Conservation (phyloP, 2,113 vertebrate species). For the Pholis gunnellus region DNA sequence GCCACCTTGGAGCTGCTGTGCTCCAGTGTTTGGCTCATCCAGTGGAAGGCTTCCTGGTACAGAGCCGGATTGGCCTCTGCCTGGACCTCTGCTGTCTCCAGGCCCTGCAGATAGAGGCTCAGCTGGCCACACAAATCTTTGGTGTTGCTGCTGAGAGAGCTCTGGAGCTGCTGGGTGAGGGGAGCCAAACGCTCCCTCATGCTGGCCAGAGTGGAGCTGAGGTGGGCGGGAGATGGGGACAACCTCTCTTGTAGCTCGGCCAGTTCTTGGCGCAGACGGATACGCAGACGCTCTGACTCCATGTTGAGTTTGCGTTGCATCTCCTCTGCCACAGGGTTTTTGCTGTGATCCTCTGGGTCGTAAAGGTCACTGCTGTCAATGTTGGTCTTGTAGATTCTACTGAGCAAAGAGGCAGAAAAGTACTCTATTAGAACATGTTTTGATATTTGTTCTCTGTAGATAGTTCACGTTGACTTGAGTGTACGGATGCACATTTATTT, state of each 20-base stretch:
- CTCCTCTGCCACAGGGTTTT: slow-evolving; percentile 64
- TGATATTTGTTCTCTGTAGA: background rate
- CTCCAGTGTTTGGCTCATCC: slow-evolving; percentile 73
- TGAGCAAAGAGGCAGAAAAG: slow-evolving; percentile 43
- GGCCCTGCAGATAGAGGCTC: slow-evolving; percentile 66
- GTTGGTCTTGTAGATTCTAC: slow-evolving; percentile 84
- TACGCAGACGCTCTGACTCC: slow-evolving; percentile 80
- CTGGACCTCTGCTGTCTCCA: slow-evolving; percentile 66
- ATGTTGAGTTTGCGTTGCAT: slow-evolving; percentile 67
- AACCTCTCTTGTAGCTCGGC: slow-evolving; percentile 83
- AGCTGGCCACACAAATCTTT: slow-evolving; percentile 86
- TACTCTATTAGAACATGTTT: background rate
- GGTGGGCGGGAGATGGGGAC: slow-evolving; percentile 80
- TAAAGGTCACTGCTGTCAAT: slow-evolving; percentile 80
- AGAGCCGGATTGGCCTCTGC: slow-evolving; percentile 61
- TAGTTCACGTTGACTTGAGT: background rate
- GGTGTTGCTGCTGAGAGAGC: slow-evolving; percentile 81
- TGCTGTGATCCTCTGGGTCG: slow-evolving; percentile 69
- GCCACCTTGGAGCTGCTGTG: slow-evolving; percentile 66
- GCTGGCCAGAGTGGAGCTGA: slow-evolving; percentile 77
- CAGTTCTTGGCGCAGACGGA: slow-evolving; percentile 86
- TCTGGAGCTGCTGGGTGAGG: slow-evolving; percentile 84
- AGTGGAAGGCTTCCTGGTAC: slow-evolving; percentile 72
- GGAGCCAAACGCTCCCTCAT: slow-evolving; percentile 85
- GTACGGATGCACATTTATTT: background rate